phyloP scores from a whole-genome alignment of 2,113 vertebrate species.

The Oncorhynchus keta region DNA sequence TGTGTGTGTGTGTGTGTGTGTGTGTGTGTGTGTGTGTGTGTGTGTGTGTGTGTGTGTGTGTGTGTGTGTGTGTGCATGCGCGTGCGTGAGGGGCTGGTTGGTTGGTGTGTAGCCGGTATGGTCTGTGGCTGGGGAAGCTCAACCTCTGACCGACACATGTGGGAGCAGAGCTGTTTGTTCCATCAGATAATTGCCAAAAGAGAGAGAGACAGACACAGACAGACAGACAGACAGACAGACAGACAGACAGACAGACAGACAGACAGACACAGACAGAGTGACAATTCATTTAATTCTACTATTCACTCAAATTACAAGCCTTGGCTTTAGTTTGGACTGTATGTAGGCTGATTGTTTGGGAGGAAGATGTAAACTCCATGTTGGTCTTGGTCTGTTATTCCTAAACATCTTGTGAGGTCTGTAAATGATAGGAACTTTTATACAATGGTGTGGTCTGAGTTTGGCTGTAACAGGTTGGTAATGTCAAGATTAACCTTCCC shows the following conservation, averaged over 20 bases:
- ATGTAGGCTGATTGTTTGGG: slow-evolving; percentile 7
- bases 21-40: not conserved
- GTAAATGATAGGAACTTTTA: not conserved
- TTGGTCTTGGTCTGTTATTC: slow-evolving; percentile 1
- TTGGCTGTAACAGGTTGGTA: not conserved
- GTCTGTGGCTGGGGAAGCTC: too few relatives aligned
- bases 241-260: not conserved
- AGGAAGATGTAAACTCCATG: not conserved
- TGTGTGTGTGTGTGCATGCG: too few relatives aligned
- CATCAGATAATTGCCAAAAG: not conserved
- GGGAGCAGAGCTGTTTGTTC: not conserved
- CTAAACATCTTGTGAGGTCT: slow-evolving; percentile 1
- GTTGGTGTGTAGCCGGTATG: too few relatives aligned
- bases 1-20: not conserved
- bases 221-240: not conserved
- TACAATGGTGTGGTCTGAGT: slow-evolving; percentile 2
- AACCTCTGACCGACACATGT: not conserved
- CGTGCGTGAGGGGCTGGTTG: too few relatives aligned
- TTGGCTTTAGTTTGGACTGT: slow-evolving; percentile 2
- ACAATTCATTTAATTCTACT: not conserved
- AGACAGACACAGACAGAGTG: not conserved
- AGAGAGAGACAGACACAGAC: not conserved
- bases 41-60: not conserved
- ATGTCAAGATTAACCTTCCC: not conserved
- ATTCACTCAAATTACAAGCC: not conserved